These are phyloP conservation scores for Atta texana DNA, from an alignment of 1,140 invertebrate species.

Conservation along the genomic window DNA sequence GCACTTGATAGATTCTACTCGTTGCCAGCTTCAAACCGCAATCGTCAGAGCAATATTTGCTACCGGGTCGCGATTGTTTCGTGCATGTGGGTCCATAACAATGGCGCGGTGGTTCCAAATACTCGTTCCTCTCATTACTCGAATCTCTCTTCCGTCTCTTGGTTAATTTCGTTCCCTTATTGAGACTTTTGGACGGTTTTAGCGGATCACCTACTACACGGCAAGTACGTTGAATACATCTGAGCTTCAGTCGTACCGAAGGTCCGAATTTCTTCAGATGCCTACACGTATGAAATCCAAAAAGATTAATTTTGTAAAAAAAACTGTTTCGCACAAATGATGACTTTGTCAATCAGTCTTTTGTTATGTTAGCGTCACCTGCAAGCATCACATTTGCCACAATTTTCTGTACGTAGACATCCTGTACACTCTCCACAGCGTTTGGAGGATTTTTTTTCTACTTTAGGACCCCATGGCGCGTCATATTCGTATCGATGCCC, in stretches of 20 bases:
- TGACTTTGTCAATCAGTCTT: neutral
- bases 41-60: constrained; percentile 98
- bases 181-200: constrained; percentile 83
- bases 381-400: constrained; percentile 95
- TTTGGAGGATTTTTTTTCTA: constrained; percentile 84
- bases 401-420: constrained; percentile 93
- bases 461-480: constrained; percentile 77
- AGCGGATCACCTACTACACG: constrained; percentile 82
- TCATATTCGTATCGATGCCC: constrained; percentile 80
- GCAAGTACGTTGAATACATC: constrained; percentile 88
- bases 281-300: constrained; percentile 80
- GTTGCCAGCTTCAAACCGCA: constrained; percentile 97
- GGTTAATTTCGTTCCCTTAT: constrained; percentile 80
- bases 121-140: constrained; percentile 86
- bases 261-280: constrained; percentile 92
- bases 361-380: constrained; percentile 81
- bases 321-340: constrained; percentile 22
- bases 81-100: constrained; percentile 97
- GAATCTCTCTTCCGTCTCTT: constrained; percentile 86
- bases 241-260: constrained; percentile 89
- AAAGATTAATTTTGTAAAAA: neutral
- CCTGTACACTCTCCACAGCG: constrained; percentile 94
- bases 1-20: constrained; percentile 92
- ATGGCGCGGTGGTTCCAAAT: constrained; percentile 89
- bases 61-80: constrained; percentile 91